Conservation (phyloP, 30 jellyfish, hydroid and myxozoan species). For the Aurelia sp. region DNA sequence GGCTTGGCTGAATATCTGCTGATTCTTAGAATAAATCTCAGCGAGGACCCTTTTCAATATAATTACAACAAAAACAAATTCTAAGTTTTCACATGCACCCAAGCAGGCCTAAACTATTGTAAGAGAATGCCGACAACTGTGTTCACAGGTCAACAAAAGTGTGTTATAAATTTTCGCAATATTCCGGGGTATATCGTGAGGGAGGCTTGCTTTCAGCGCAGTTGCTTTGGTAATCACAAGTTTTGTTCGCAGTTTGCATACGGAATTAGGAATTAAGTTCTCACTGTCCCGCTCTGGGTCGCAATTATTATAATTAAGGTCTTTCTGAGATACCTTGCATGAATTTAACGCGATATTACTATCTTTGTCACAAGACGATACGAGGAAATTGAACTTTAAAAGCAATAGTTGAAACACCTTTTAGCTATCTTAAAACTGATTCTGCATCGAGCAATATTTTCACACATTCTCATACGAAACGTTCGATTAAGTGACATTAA, state of each 20-base stretch:
- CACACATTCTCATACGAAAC: too few relatives aligned
- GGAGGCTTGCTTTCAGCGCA: conserved; percentile 49
- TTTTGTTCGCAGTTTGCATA: conserved; percentile 46
- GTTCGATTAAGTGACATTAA: too few relatives aligned
- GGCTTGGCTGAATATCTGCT: too few relatives aligned
- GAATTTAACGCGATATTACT: conserved; percentile 20
- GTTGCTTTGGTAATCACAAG: conserved; percentile 31
- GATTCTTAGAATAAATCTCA: too few relatives aligned
- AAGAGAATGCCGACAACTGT: conserved; percentile 49
- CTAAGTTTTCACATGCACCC: conserved; percentile 1
- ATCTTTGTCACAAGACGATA: background rate
- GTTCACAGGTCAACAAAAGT: conserved; percentile 49
- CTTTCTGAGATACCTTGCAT: conserved; percentile 59
- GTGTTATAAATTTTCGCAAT: conserved; percentile 18
- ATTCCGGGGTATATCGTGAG: conserved; percentile 65
- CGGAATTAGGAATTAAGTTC: conserved; percentile 65
- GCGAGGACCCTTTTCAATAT: too few relatives aligned
- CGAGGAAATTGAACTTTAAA: too few relatives aligned
- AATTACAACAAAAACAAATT: background rate
- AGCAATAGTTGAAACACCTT: too few relatives aligned
- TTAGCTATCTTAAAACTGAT: too few relatives aligned
- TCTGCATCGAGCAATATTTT: too few relatives aligned
- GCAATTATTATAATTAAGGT: conserved; percentile 45
- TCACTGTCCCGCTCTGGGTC: conserved; percentile 65
- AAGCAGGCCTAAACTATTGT: background rate